Base-by-base conservation (phyloP, 2,797 vertebrate genomes). In the Amblyraja radiata region DNA sequence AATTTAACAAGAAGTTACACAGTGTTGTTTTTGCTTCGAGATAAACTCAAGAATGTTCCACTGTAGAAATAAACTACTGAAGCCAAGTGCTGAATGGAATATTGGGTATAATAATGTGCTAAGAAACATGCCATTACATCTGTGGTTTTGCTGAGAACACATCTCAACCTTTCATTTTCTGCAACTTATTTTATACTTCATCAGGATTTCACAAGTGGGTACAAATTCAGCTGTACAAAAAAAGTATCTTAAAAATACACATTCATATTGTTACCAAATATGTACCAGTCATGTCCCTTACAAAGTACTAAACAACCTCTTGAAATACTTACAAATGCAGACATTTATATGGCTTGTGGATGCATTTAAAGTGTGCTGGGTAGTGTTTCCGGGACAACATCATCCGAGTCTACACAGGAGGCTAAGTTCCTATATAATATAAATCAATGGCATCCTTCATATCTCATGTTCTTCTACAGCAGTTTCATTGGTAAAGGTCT, bases 291-390 rank as follows among this genome's bases (percentile, higher is more conserved):
- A 90, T 93, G 58, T 81, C 61, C 93, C 88, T 86, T 93, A 94
- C 91, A 93, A 93, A 93, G 86, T 93, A 90, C 65, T 78, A 93
- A 94, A 94, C 16, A 93, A 68, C 7, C 18, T 93, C 73, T 78
- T 90, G 90, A 93, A 93, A 94, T 94, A 94, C 93, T 61, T 23
- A 54, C 90, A 88, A 94, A 93, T 91, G 78, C 95, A 94, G 86
- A 91, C 93, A 73, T 84, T 79, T 94, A 73, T 95, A 95, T 95
- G 96, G 96, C 96, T 96, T 96, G 95, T 95, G 94, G 95, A 94
- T 95, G 95, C 95, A 95, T 95, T 95, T 93, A 93, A 88, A 93
- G 93, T 94, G 94, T 76, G 71, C 71, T 76, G 23, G 71, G 71
- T 23, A 91, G 65, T 71, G 68, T 73, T 74, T 36, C 65, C 46